A percentile compares a stretch with the other conserved stretches of the same genome.
Conservation (phyloP, 1,140 invertebrate species). For the Diprion similis region DNA sequence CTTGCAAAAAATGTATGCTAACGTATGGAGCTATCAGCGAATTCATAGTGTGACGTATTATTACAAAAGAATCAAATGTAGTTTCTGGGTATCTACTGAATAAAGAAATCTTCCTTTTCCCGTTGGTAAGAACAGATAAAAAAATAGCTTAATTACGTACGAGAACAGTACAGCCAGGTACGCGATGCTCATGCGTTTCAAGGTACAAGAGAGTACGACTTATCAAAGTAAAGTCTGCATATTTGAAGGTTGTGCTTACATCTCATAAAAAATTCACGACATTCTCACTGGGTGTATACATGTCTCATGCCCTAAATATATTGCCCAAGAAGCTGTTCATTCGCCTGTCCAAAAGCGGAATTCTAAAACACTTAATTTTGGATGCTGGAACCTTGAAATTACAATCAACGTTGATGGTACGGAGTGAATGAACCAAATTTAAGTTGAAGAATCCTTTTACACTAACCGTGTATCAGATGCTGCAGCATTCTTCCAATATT, state of each 20-base stretch:
- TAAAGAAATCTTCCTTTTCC: too few relatives aligned
- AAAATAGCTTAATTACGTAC: neutral
- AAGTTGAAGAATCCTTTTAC: too few relatives aligned
- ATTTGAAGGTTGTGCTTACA: neutral
- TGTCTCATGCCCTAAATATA: neutral
- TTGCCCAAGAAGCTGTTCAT: neutral
- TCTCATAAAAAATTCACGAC: neutral
- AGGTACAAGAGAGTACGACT: neutral
- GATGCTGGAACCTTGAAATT: neutral
- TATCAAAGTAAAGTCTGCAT: neutral
- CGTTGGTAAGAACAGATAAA: neutral
- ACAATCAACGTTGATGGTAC: neutral
- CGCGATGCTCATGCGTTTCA: neutral
- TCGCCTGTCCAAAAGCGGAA: neutral
- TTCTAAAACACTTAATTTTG: neutral
- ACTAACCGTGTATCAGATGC: too few relatives aligned
- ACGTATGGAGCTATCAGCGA: too few relatives aligned
- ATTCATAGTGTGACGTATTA: too few relatives aligned
- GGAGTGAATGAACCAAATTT: too few relatives aligned
- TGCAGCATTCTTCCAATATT: too few relatives aligned
- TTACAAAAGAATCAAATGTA: too few relatives aligned
- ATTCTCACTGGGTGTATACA: neutral
- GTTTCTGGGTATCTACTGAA: too few relatives aligned
- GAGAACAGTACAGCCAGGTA: neutral
- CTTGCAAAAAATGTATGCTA: too few relatives aligned